Conservation (phyloP, 1,140 invertebrate genomes). For the Pseudomyrmex cubaensis region DNA sequence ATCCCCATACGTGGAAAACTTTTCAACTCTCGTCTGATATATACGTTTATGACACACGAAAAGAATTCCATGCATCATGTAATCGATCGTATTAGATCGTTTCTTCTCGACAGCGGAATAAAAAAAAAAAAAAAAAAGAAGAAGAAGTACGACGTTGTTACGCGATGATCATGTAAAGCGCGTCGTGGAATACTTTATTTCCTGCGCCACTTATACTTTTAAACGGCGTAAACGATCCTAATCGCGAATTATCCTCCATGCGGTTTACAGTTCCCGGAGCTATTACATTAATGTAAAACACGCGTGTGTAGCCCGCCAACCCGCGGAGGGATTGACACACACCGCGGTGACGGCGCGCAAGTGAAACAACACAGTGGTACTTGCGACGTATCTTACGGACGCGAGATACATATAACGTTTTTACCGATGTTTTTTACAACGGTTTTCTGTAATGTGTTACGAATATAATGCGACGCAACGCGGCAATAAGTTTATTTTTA, state of each 20-base stretch:
- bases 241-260: slow-evolving; percentile 14
- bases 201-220: slow-evolving; percentile 32
- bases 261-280: not conserved
- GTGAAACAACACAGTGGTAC: slow-evolving; percentile 8
- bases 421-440: no score
- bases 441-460: not conserved
- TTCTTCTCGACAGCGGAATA: not conserved
- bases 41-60: no score
- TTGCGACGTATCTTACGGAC: not conserved
- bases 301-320: no score
- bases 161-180: slow-evolving; percentile 43
- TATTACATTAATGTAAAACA: slow-evolving; percentile 39
- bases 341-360: not conserved
- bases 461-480: not conserved
- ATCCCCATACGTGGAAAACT: no score
- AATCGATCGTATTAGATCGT: not conserved
- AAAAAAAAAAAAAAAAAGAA: slow-evolving; percentile 50
- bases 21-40: no score
- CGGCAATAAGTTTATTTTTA: not conserved
- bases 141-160: slow-evolving; percentile 20
- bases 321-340: not conserved
- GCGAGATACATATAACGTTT: not conserved
- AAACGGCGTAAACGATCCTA: slow-evolving; percentile 56
- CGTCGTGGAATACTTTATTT: slow-evolving; percentile 12
- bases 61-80: no score